Base-by-base conservation (phyloP, 1,140 invertebrate genomes). In the Yoshiicerus persimilis region DNA sequence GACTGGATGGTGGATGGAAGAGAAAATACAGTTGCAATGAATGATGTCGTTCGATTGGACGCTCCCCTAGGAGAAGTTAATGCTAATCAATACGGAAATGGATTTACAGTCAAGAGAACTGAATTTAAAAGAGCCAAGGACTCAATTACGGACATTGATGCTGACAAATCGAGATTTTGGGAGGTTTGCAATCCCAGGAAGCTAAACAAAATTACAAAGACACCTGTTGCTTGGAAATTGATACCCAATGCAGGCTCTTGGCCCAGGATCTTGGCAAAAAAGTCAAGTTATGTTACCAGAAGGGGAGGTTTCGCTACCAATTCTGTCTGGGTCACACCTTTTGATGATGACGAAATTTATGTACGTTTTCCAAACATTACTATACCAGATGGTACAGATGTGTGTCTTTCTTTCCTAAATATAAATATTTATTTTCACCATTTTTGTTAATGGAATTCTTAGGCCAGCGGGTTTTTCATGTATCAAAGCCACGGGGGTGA, bases 1-100 rank as follows among this genome's bases (percentile, higher is more conserved):
- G 89, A 89, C 80, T 83, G 66, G 0, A 88, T 88, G 85, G 66
- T 89, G 27, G 89, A 89, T 70, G 89, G 89, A 5, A 34, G 62
- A 4, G 62, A 84, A 9, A 89, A 89, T 83, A 56, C 87, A 8
- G 89, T 88, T 6, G 27, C 80, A 1, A 86, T 66, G 34, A 70
- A 41, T 27, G 89, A 89, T 36, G 56, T 86, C 8, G 32, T 80
- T 25, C 80, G 87, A 5, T 2, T 90, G 8, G 56, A 62, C 13
- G 56, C 38, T 32, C 66, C 39, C 23, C 10, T 47, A 36, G 86
- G 86, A 0, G 84, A n/a, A n/a, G n/a, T 85, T 20, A n/a, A 13
- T n/a, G 23, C 66, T 77, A 89, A 90, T 70, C 89, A 86, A 4
- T 87, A 87, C 36, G 88, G 84, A 11, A 77, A 88, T 56, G 89